Evolutionary conservation across 37 sponge, comb jelly and placozoan species (phyloP).

Genomic region (Tethya wilhelma): DNA sequence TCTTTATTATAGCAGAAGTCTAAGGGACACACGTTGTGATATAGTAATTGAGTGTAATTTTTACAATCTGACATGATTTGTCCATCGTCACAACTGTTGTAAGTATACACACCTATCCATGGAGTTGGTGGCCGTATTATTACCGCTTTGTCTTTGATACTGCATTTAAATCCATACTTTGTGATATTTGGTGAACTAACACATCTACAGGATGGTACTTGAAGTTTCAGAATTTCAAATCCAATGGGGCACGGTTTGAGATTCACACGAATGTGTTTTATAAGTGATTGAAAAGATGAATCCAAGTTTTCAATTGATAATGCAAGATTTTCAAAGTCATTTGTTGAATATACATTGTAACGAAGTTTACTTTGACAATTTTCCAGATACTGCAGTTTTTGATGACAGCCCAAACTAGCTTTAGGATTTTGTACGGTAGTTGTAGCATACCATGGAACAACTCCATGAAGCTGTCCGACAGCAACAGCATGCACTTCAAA

Average conservation of each 20-base stretch:
- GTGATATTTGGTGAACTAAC: background rate
- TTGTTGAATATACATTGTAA: no score
- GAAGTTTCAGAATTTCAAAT: background rate
- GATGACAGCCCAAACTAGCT: no score
- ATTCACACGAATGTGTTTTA: background rate
- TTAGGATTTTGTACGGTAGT: no score
- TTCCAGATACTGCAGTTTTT: no score
- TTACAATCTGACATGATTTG: no score
- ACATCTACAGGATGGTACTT: background rate
- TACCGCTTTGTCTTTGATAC: background rate
- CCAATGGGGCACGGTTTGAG: slow-evolving; percentile 8
- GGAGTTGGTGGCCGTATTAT: background rate
- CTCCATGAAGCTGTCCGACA: slow-evolving; percentile 10
- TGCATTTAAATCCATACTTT: background rate
- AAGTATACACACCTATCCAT: slow-evolving; percentile 5
- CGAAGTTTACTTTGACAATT: no score
- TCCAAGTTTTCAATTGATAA: background rate
- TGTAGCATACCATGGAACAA: no score
- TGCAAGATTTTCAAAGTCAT: background rate
- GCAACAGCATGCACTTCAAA: background rate
- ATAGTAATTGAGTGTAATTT: no score
- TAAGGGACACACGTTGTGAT: background rate
- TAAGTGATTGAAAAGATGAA: background rate
- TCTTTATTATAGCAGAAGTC: background rate
- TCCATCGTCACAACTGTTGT: no score